Conservation (phyloP, 2,113 vertebrate genomes). For the Eulacestoma nigropectus region DNA sequence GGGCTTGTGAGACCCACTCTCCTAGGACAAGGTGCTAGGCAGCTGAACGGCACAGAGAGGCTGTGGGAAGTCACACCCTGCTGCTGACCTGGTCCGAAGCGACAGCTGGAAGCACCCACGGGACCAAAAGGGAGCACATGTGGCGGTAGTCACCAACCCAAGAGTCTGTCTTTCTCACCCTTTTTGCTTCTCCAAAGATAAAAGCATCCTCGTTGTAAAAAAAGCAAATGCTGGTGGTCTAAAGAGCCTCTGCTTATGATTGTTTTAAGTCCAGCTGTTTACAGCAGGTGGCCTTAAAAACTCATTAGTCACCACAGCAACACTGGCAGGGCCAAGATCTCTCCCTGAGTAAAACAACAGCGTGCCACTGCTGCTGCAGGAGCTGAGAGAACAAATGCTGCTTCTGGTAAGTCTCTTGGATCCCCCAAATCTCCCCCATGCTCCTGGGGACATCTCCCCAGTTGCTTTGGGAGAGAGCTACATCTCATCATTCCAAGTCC, state of each 20-base stretch:
- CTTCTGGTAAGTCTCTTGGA: not conserved
- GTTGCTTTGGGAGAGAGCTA: not conserved
- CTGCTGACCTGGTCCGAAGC: not conserved
- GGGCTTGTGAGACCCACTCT: not conserved
- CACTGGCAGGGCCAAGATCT: rapidly evolving
- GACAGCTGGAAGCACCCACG: not conserved
- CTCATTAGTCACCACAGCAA: not conserved
- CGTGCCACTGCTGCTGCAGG: not conserved
- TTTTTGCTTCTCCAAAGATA: not conserved
- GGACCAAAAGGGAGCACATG: not conserved
- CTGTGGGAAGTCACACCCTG: not conserved
- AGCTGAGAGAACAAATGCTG: not conserved
- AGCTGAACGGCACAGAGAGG: not conserved
- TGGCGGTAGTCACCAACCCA: no score
- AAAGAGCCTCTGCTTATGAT: not conserved
- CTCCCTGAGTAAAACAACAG: not conserved
- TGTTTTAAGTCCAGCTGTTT: slow-evolving; percentile 21
- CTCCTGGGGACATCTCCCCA: not conserved
- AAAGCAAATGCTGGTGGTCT: not conserved
- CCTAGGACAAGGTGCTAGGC: not conserved
- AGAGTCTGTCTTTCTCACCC: not conserved
- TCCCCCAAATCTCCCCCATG: not conserved
- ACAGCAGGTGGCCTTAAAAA: slow-evolving; percentile 14
- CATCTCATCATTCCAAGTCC: not conserved
- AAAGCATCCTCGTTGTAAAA: not conserved